phyloP scores from a whole-genome alignment of 2,888 invertebrate genomes.

The Enoplolaimus lenunculus region DNA sequence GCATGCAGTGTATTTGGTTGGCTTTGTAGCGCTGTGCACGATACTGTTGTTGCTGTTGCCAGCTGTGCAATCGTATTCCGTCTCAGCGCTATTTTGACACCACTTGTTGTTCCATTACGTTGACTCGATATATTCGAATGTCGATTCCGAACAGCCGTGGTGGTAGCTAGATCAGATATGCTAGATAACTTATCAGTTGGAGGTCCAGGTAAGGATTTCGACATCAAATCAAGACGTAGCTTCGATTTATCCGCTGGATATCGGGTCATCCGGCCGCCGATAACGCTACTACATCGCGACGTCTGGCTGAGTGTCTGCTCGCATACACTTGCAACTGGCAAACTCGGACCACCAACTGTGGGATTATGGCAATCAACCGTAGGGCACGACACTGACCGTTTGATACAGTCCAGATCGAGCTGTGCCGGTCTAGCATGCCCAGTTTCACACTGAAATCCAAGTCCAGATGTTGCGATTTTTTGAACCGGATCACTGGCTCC shows the following conservation, averaged over 20 bases:
- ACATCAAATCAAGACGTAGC: background rate
- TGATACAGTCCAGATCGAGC: too few species aligned
- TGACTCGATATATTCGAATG: too few species aligned
- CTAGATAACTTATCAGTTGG: too few species aligned
- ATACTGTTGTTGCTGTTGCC: background rate
- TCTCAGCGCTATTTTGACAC: background rate
- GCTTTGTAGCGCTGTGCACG: too few species aligned
- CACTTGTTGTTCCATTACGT: background rate
- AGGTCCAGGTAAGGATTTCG: background rate
- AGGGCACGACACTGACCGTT: background rate
- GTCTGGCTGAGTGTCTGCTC: too few species aligned
- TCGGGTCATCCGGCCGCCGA: background rate
- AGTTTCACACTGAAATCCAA: background rate
- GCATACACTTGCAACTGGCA: too few species aligned
- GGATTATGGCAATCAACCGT: background rate
- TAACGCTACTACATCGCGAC: background rate
- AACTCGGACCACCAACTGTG: too few species aligned
- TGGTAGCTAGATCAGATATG: too few species aligned
- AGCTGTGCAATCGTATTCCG: background rate
- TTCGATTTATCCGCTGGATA: background rate
- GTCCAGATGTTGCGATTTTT: background rate
- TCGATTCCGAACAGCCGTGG: background rate
- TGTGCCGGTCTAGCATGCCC: too few species aligned
- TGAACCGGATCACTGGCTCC: background rate
- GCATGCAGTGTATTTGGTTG: too few species aligned